These are phyloP conservation scores for Drosophila phalerata DNA, from an alignment of 2,888 invertebrate genomes.

Conservation along the genomic window DNA sequence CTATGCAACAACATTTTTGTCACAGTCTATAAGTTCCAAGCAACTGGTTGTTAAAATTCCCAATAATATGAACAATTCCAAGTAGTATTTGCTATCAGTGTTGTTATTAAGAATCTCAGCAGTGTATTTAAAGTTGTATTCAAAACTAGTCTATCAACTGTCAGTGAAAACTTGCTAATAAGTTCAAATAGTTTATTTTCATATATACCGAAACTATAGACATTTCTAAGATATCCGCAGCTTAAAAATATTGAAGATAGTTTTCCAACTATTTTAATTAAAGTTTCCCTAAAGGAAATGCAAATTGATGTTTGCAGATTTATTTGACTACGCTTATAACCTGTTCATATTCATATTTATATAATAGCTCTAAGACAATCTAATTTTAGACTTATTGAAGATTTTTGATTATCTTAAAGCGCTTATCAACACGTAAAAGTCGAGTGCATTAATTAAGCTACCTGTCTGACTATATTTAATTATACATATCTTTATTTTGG, in stretches of 20 bases:
- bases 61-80: not conserved
- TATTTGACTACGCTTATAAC: not conserved
- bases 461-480: slow-evolving; percentile 14
- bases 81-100: not conserved
- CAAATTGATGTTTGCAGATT: no score
- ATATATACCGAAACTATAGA: not conserved
- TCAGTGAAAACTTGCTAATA: not conserved
- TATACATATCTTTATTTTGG: slow-evolving; percentile 5
- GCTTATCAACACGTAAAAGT: not conserved
- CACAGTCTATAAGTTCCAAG: not conserved
- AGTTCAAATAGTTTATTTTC: not conserved
- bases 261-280: not conserved
- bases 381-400: not conserved
- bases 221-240: not conserved
- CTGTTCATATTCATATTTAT: not conserved
- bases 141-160: slow-evolving; percentile 1
- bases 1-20: slow-evolving; percentile 7
- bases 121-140: not conserved
- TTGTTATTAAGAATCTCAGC: not conserved
- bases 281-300: not conserved
- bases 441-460: slow-evolving; percentile 20
- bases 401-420: slow-evolving; percentile 21
- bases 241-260: not conserved
- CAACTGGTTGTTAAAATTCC: not conserved
- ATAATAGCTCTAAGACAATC: not conserved